These are phyloP conservation scores for Chromoteleia sp. DNA, from an alignment of 2,888 invertebrate genomes.

Conservation along the genomic window DNA sequence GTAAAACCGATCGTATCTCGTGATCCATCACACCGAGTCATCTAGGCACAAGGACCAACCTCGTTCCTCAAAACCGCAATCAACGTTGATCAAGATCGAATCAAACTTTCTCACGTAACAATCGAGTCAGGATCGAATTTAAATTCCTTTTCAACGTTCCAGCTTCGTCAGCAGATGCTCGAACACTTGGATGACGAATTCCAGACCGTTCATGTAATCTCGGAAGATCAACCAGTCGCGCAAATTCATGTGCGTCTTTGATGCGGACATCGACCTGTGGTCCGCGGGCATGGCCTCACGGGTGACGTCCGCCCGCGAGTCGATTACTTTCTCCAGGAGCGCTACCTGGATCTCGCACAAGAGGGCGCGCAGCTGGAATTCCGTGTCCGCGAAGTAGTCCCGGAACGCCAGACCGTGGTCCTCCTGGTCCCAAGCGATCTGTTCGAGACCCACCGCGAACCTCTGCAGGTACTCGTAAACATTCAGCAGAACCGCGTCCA, in stretches of 20 bases:
- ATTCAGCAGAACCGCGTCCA: conserved; percentile 86
- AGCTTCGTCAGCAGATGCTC: conserved; percentile 80
- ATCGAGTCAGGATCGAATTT: conserved; percentile 30
- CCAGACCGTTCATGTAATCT: conserved; percentile 88
- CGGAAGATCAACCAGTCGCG: conserved; percentile 88
- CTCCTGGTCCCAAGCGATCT: conserved; percentile 87
- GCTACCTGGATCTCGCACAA: conserved; percentile 89
- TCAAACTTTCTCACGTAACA: conserved; percentile 48
- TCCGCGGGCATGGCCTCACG: conserved; percentile 85
- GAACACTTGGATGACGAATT: conserved; percentile 86
- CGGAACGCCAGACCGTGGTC: conserved; percentile 85
- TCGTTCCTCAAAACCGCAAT: conserved; percentile 40
- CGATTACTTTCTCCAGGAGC: conserved; percentile 83
- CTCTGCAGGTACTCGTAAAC: conserved; percentile 89
- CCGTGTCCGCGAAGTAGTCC: conserved; percentile 86
- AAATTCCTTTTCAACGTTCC: conserved; percentile 77
- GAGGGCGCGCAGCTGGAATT: conserved; percentile 87
- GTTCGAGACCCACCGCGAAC: conserved; percentile 89
- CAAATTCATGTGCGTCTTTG: conserved; percentile 84
- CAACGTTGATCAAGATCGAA: conserved; percentile 43
- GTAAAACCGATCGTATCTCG: conserved; percentile 38
- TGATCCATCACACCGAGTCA: conserved; percentile 43
- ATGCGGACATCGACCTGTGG: conserved; percentile 77
- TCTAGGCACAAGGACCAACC: conserved; percentile 39
- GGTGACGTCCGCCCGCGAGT: conserved; percentile 82